Conservation (phyloP, 2,113 vertebrate genomes). For the Siphamia tubifer region DNA sequence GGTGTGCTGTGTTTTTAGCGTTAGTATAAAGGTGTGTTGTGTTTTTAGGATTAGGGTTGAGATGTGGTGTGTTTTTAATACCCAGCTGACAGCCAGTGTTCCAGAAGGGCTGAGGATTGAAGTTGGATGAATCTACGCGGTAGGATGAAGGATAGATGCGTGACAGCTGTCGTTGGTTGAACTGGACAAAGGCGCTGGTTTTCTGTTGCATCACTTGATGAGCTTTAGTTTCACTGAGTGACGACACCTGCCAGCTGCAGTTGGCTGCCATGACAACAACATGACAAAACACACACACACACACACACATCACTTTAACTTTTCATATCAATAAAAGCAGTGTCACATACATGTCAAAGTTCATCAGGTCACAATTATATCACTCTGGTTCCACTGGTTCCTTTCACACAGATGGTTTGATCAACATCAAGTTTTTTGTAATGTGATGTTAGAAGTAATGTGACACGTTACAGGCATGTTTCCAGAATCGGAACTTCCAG, state of each 20-base stretch:
- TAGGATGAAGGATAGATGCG: constrained; percentile 97
- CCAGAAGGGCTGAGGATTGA: constrained; percentile 98
- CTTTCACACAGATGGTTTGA: too few species aligned
- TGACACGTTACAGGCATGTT: too few species aligned
- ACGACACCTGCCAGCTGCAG: constrained; percentile 95
- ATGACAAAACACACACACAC: background rate
- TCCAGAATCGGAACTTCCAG: too few species aligned
- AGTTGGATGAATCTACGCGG: constrained; percentile 97
- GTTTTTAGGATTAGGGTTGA: too few species aligned
- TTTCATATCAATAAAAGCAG: background rate
- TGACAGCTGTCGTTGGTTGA: constrained; percentile 95
- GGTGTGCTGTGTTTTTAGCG: too few species aligned
- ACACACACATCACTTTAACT: background rate
- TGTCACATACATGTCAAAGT: too few species aligned
- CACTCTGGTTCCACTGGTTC: too few species aligned
- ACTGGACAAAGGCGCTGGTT: constrained; percentile 83
- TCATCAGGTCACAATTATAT: too few species aligned
- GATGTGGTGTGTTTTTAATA: constrained; percentile 56
- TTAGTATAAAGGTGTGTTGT: too few species aligned
- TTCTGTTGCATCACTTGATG: constrained; percentile 96
- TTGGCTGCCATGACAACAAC: constrained; percentile 70
- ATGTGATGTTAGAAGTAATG: too few species aligned
- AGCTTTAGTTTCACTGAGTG: constrained; percentile 95
- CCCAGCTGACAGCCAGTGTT: constrained; percentile 94
- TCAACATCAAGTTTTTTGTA: too few species aligned